These are phyloP conservation scores for Euglossa dilemma DNA, from an alignment of 1,140 invertebrate genomes.

Conservation along the genomic window DNA sequence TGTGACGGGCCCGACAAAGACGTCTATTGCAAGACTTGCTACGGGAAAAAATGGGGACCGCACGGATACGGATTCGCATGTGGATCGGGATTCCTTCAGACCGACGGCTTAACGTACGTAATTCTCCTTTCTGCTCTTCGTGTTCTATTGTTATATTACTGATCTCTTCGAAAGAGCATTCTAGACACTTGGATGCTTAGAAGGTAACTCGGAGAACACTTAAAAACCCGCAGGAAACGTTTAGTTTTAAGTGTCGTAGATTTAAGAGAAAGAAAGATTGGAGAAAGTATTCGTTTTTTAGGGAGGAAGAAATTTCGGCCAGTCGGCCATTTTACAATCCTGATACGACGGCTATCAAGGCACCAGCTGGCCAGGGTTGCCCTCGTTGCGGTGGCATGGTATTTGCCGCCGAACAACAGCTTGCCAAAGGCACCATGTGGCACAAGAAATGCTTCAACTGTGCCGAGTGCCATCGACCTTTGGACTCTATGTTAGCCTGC, in stretches of 20 bases:
- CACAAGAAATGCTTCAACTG: slow-evolving; percentile 97
- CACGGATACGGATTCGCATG: slow-evolving; percentile 97
- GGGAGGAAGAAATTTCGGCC: slow-evolving; percentile 91
- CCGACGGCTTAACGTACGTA: slow-evolving; percentile 92
- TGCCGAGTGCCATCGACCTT: slow-evolving; percentile 94
- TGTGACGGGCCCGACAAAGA: slow-evolving; percentile 95
- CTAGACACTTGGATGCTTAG: background rate
- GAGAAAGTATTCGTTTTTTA: slow-evolving; percentile 68
- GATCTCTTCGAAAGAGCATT: background rate
- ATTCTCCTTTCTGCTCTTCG: background rate
- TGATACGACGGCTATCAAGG: slow-evolving; percentile 94
- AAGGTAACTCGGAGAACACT: too few relatives aligned
- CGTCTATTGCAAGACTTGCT: slow-evolving; percentile 97
- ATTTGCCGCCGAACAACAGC: slow-evolving; percentile 96
- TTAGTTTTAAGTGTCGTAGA: too few relatives aligned
- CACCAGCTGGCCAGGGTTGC: slow-evolving; percentile 93
- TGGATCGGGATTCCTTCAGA: slow-evolving; percentile 96
- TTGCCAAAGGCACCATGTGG: slow-evolving; percentile 97
- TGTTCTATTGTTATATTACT: background rate
- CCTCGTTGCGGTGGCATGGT: slow-evolving; percentile 96
- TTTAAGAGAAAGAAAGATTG: background rate
- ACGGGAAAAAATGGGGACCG: slow-evolving; percentile 96
- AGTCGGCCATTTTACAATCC: slow-evolving; percentile 90
- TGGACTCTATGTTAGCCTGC: slow-evolving; percentile 95
- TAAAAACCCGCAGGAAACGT: background rate